A percentile compares a stretch with the other conserved stretches of the same genome.
Evolutionary conservation across 2,113 vertebrate species (phyloP).

Genomic region (Eupsittula cactorum): DNA sequence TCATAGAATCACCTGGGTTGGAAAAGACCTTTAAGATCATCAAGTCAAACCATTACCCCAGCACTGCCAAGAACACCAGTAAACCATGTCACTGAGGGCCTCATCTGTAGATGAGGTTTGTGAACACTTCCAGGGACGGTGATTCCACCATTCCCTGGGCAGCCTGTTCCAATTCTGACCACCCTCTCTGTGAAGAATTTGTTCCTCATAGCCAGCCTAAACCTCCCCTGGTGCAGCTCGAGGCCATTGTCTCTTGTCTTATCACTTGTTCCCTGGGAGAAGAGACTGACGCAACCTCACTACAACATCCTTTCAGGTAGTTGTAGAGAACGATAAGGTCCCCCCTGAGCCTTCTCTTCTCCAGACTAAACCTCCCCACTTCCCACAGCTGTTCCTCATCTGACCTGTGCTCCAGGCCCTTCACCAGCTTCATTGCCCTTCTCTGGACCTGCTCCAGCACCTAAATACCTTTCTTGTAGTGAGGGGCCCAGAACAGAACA

Average conservation of each 20-base stretch:
- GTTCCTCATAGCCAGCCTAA: not conserved
- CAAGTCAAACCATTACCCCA: not conserved
- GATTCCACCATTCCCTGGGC: not conserved
- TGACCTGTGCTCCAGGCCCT: not conserved
- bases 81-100: not conserved
- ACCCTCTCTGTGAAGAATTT: not conserved
- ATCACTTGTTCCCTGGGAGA: not conserved
- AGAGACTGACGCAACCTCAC: not conserved
- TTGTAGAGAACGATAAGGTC: not conserved
- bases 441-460: not conserved
- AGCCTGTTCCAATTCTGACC: not conserved
- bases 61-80: not conserved
- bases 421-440: not conserved
- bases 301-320: not conserved
- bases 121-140: not conserved
- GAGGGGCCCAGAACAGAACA: not conserved
- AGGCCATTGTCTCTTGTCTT: not conserved
- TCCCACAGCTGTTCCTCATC: not conserved
- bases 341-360: not conserved
- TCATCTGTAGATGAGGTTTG: not conserved
- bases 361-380: not conserved
- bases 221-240: not conserved
- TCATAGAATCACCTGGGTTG: not conserved
- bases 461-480: not conserved
- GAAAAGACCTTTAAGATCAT: not conserved